phyloP scores from a whole-genome alignment of 2,113 vertebrate genomes.

The Pangasianodon gigas region DNA sequence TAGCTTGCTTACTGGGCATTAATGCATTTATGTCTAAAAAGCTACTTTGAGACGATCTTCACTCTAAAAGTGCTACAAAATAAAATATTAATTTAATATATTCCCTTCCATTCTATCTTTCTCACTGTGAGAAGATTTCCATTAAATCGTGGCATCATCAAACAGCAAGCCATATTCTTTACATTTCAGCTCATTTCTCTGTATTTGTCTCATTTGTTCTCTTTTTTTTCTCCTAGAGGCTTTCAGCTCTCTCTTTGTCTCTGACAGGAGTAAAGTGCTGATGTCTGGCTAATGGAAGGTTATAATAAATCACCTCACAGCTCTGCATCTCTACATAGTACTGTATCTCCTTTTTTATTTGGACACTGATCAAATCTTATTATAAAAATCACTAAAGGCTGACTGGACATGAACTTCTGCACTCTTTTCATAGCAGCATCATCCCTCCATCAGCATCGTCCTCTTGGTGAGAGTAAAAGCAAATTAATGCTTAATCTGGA shows the following conservation, averaged over 20 bases:
- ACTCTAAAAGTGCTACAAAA: neutral
- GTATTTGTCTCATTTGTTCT: constrained; percentile 9
- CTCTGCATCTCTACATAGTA: neutral
- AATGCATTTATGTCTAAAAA: neutral
- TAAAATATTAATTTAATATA: neutral
- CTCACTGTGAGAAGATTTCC: constrained; percentile 1
- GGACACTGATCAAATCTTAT: constrained; percentile 36
- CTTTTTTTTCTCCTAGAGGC: constrained; percentile 18
- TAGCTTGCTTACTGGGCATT: neutral
- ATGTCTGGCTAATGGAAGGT: constrained; percentile 40
- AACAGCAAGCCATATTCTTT: constrained; percentile 6
- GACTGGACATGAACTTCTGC: constrained; percentile 1
- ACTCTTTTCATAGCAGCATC: neutral
- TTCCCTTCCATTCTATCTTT: neutral
- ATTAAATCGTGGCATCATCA: constrained; percentile 13
- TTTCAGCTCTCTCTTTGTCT: constrained; percentile 26
- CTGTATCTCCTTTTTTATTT: constrained; percentile 37
- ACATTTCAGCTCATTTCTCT: constrained; percentile 3
- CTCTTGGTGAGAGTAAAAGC: neutral
- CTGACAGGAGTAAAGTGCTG: constrained; percentile 44
- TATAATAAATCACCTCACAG: constrained; percentile 45
- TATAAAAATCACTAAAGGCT: constrained; percentile 23
- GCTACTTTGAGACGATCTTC: neutral
- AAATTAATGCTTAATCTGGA: constrained; percentile 2
- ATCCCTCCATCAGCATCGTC: neutral